Percentiles rank a stretch among this genome's conserved stretches.
Evolutionary conservation across 1,140 invertebrate species (phyloP).

Genomic region (Tribolium madens): DNA sequence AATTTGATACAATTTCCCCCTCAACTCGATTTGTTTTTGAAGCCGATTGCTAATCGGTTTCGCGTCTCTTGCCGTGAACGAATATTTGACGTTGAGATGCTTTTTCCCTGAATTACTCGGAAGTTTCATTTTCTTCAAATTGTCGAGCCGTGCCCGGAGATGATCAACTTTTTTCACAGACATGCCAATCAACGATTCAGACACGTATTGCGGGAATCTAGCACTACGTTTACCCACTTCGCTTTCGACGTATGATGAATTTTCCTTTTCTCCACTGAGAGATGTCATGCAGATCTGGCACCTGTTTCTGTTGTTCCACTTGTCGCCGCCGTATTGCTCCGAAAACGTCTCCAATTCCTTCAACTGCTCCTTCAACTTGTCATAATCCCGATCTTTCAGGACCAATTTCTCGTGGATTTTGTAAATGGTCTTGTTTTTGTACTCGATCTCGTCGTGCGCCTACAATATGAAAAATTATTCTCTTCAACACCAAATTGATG

Average conservation of each 20-base stretch:
- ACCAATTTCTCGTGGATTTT: conserved; percentile 5
- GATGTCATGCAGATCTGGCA: conserved; percentile 16
- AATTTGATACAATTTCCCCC: conserved; percentile 20
- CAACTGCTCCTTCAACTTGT: conserved; percentile 2
- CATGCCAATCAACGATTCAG: conserved; percentile 34
- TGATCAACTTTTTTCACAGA: conserved; percentile 32
- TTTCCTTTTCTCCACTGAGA: background rate
- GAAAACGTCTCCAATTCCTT: background rate
- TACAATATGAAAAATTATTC: background rate
- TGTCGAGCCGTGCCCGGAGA: conserved; percentile 23
- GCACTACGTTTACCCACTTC: conserved; percentile 19
- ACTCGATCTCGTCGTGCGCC: conserved; percentile 4
- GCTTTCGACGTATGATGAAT: background rate
- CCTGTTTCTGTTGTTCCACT: background rate
- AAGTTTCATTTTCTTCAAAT: conserved; percentile 27
- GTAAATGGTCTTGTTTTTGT: conserved; percentile 20
- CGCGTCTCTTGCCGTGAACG: background rate
- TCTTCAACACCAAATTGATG: no score
- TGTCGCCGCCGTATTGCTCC: background rate
- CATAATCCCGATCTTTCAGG: background rate
- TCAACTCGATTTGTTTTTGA: conserved; percentile 8
- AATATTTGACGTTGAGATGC: background rate
- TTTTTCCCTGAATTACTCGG: background rate
- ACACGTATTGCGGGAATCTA: conserved; percentile 21
- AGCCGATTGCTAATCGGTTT: background rate